These are phyloP conservation scores for Sarcophaga rosellei DNA, from an alignment of 2,888 invertebrate species.

Conservation along the genomic window DNA sequence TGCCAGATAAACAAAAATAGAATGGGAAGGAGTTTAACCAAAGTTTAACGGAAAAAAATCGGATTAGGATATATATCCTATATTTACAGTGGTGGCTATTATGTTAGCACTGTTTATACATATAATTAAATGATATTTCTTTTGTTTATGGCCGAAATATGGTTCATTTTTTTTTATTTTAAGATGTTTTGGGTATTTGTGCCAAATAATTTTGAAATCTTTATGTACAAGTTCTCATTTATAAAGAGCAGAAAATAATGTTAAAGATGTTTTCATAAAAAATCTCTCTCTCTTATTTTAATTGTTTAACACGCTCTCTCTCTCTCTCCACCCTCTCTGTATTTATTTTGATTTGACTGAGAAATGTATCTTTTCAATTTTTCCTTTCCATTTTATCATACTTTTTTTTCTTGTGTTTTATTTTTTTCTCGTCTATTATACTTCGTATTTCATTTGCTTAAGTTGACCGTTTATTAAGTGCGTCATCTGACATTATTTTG, in stretches of 20 bases:
- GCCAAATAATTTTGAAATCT: neutral
- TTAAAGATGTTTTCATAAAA: no score
- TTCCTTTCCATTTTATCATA: slow-evolving; percentile 40
- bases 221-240: neutral
- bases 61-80: no score
- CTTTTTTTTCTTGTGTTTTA: slow-evolving; percentile 45
- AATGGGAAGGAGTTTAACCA: no score
- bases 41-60: no score
- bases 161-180: no score
- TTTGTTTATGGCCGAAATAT: no score
- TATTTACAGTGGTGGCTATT: no score
- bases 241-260: slow-evolving; percentile 2
- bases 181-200: slow-evolving; percentile 35
- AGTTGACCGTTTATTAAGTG: slow-evolving; percentile 44
- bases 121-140: no score
- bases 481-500: slow-evolving; percentile 61
- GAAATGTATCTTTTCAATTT: slow-evolving; percentile 45
- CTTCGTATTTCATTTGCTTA: slow-evolving; percentile 36
- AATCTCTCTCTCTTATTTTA: neutral
- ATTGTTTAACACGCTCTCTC: neutral
- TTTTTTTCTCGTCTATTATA: slow-evolving; percentile 18
- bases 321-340: neutral
- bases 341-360: slow-evolving; percentile 2
- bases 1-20: no score
- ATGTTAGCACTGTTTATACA: no score